Conservation (phyloP, 2,888 invertebrate genomes). For the Abrostola tripartita region DNA sequence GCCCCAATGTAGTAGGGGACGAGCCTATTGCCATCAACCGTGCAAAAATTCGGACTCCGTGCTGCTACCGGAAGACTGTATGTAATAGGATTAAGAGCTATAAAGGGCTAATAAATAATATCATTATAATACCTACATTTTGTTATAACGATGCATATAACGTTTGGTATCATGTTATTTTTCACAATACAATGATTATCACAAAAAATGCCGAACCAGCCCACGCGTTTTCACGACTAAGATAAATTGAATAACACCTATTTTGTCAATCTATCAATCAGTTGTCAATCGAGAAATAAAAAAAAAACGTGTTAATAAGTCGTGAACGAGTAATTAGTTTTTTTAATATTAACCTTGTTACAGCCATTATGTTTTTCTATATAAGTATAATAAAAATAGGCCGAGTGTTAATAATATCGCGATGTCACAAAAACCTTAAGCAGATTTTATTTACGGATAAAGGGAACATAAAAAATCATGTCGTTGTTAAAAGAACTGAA, state of each 20-base stretch:
- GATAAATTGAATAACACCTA: slow-evolving; percentile 16
- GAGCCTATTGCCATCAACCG: no score
- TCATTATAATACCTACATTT: no score
- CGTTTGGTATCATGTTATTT: neutral
- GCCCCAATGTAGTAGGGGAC: no score
- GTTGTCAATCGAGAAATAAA: slow-evolving; percentile 32
- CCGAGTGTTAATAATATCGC: neutral
- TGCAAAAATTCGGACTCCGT: no score
- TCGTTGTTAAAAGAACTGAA: neutral
- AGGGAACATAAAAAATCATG: neutral
- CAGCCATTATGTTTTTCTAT: neutral
- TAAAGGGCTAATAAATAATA: neutral
- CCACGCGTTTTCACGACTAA: slow-evolving; percentile 23
- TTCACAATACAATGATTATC: neutral
- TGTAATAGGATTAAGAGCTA: no score
- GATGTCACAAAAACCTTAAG: slow-evolving; percentile 2
- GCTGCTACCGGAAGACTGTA: no score
- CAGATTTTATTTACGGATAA: neutral
- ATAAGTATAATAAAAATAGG: slow-evolving; percentile 1
- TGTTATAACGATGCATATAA: no score
- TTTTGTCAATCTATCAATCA: slow-evolving; percentile 45
- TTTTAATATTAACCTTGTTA: neutral
- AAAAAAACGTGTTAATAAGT: slow-evolving; percentile 18
- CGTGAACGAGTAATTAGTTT: slow-evolving; percentile 41
- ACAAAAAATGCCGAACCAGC: slow-evolving; percentile 13